Evolutionary conservation across 2,113 vertebrate species (phyloP).

Genomic region (Dasypus novemcinctus): DNA sequence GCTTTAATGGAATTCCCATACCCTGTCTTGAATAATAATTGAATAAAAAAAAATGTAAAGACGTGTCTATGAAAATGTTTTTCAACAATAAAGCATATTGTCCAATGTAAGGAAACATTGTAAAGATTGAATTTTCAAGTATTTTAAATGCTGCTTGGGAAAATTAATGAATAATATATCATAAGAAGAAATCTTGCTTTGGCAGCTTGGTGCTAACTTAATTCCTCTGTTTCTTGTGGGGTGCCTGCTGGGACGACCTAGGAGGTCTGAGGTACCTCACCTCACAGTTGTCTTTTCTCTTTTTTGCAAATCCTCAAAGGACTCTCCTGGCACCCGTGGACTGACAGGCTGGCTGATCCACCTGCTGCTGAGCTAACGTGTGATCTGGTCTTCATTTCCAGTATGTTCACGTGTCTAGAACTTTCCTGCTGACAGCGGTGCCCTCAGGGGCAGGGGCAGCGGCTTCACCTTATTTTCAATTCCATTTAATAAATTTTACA

Average conservation of each 20-base stretch:
- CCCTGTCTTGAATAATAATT: not conserved
- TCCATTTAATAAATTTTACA: not conserved
- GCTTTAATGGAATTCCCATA: not conserved
- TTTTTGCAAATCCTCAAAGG: not conserved
- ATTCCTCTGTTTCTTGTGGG: not conserved
- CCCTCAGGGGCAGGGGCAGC: not conserved
- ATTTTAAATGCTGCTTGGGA: not conserved
- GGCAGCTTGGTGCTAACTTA: not conserved
- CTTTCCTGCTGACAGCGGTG: not conserved
- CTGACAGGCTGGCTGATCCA: not conserved
- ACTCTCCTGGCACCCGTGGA: not conserved
- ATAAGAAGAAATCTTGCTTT: not conserved
- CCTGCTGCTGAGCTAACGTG: not conserved
- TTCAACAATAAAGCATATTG: not conserved
- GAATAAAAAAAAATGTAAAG: not conserved
- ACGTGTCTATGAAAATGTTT: not conserved
- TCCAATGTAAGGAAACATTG: not conserved
- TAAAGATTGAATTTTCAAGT: not conserved
- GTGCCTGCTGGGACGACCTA: not conserved
- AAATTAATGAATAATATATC: not conserved
- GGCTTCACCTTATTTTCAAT: not conserved
- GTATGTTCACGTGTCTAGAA: not conserved
- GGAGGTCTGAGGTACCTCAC: not conserved
- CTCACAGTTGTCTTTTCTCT: not conserved
- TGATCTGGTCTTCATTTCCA: not conserved